These are phyloP conservation scores for Encarsia formosa DNA, from an alignment of 2,888 invertebrate species.

Conservation along the genomic window DNA sequence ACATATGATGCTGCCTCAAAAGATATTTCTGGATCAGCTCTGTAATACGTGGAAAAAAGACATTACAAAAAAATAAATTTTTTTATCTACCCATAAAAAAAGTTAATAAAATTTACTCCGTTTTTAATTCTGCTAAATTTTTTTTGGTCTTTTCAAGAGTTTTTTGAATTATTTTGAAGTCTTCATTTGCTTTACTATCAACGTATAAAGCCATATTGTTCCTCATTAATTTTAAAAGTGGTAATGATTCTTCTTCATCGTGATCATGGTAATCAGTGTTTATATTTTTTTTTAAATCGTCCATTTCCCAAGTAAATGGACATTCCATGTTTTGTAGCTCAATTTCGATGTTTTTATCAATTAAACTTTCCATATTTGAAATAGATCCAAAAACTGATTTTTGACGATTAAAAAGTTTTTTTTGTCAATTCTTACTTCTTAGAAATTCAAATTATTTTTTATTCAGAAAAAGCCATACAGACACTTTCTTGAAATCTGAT, in stretches of 20 bases:
- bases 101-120: not conserved
- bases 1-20: conserved; percentile 1
- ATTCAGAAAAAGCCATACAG: no score
- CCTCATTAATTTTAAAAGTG: conserved; percentile 8
- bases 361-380: no score
- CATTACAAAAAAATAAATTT: not conserved
- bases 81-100: not conserved
- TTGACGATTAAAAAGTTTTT: no score
- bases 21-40: not conserved
- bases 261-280: conserved; percentile 7
- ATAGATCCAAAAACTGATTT: no score
- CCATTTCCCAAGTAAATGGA: conserved; percentile 21
- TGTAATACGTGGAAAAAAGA: no score
- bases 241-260: conserved; percentile 21
- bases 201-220: conserved; percentile 6
- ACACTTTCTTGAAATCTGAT: no score
- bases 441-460: no score
- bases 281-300: not conserved
- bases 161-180: not conserved
- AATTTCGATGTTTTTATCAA: no score
- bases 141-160: conserved; percentile 4
- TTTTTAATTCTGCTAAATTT: not conserved
- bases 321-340: no score
- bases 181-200: not conserved
- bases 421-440: no score